Evolutionary conservation across 2,797 vertebrate genomes (phyloP), one percentile per base, ranked within the genome.

Genomic region (Potorous gilbertii): DNA sequence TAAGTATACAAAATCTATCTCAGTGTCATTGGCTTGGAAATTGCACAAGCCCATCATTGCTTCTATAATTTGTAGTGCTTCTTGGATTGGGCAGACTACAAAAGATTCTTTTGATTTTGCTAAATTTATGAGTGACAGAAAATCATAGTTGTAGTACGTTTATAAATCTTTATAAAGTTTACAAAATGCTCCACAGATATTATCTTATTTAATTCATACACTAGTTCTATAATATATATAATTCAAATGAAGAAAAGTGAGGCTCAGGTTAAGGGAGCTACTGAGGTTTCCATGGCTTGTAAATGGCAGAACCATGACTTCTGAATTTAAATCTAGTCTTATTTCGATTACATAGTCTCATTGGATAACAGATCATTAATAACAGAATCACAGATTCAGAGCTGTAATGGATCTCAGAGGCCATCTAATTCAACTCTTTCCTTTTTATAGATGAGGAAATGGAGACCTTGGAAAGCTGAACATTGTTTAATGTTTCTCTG

Each of bases 41-140:
- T 97, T 96, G 98, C 96, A 98, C 98, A 98, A 97, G 97, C 96
- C 96, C 94, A 96, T 97, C 96, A 97, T 98, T 97, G 97, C 97
- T 98, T 97, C 96, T 93, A 96, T 94, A 97, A 97, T 98, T 98
- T 98, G 96, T 97, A 98, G 95, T 96, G 94, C 96, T 98, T 97
- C 96, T 98, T 98, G 97, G 97, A 97, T 97, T 95, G 97, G 97
- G 90, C 93, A 97, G 96, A 95, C 97, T 97, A 94, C 96, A 97
- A 98, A 98, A 98, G 98, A 96, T 46, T 96, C 97, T 94, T 0
- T 59, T 97, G 96, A 97, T 54, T 87, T 94, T 96, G 96, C 97
- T 97, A 97, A 97, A 98, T 97, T 96, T 97, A 97, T 96, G 90
- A 93, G 94, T 98, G 97, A 97, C 96, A 97, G 96, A 96, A 96